Base-by-base conservation (phyloP, 2,888 invertebrate genomes). In the Synanthedon tipuliformis region DNA sequence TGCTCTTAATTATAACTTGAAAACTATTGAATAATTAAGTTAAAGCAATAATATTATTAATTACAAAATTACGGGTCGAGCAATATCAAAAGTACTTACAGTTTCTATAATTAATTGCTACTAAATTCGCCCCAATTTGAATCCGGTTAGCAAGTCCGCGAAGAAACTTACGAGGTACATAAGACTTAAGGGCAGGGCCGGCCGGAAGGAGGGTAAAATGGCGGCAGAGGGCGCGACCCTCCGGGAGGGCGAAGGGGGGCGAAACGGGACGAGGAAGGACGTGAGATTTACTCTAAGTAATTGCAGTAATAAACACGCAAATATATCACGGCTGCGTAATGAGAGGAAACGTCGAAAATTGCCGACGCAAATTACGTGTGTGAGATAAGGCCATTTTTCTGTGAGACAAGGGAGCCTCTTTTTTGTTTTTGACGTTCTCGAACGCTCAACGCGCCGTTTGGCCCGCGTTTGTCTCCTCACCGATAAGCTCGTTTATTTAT, bases 201-300 rank as follows among this genome's bases (percentile, higher is more conserved):
- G 75, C 82, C 83, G 86, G 86, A 86, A 81, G 83, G 82, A 81
- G 86, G 84, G 81, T 75, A 80, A 78, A 82, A 81, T 80, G 82
- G 82, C 78, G 81, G 73, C 74, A 69, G 71, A 80, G 84, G 84
- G 85, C 81, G 76, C 84, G 81, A 84, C 84, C 84, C 85, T 82
- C 77, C 73, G 68, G 62, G 62, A 61, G 62, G 61, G 57, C 57
- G 62, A 64, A 62, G 63, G 61, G 56, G 56, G 56, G 56, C 58
- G 59, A 58, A 59, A 62, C 62, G 74, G 75, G 72, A 69, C 75
- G 73, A 82, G 87, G 86, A 87, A 87, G 88, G 86, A 88, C 84
- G 86, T 81, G 84, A 88, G 88, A 88, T 88, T 88, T 88, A 88
- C 87, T 88, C 86, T 88, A 88, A 88, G 88, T 88, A 88, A 88